These are phyloP conservation scores for Saccostrea glomerata DNA, from an alignment of 1,140 invertebrate genomes.

Conservation along the genomic window DNA sequence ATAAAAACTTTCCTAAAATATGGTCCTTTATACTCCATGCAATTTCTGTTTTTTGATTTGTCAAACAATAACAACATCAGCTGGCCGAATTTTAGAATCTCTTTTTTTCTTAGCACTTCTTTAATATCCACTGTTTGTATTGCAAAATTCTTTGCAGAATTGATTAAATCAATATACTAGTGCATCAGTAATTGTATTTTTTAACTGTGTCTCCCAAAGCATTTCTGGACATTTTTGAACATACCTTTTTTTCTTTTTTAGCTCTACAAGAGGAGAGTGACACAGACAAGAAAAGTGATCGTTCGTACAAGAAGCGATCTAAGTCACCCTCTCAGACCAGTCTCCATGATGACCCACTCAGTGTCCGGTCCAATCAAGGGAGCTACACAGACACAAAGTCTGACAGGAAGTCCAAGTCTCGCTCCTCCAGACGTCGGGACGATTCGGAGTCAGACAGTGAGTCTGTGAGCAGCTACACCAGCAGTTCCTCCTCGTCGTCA, in stretches of 20 bases:
- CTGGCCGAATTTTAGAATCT: not conserved
- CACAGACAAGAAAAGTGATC: not conserved
- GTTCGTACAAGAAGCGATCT: not conserved
- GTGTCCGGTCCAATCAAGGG: conserved; percentile 28
- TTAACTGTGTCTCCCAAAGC: not conserved
- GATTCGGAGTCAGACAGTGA: conserved; percentile 51
- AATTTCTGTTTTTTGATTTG: not conserved
- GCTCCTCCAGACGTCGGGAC: not conserved
- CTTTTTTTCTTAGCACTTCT: too few species aligned
- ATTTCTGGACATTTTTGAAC: not conserved
- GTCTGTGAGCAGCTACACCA: conserved; percentile 20
- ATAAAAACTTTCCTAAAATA: not conserved
- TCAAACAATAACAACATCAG: not conserved
- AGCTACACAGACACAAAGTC: not conserved
- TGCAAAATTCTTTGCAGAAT: not conserved
- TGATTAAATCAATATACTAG: not conserved
- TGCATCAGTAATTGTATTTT: not conserved
- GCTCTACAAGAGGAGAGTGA: conserved; percentile 40
- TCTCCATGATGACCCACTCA: not conserved
- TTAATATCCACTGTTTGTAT: not conserved
- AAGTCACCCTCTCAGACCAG: not conserved
- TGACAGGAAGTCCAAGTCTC: not conserved
- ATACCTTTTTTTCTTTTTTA: not conserved
- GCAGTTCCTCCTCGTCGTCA: conserved; percentile 34
- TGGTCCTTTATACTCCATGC: too few species aligned